These are phyloP conservation scores for Neodontobutis hainanensis DNA, from an alignment of 2,113 vertebrate genomes.

Conservation along the genomic window DNA sequence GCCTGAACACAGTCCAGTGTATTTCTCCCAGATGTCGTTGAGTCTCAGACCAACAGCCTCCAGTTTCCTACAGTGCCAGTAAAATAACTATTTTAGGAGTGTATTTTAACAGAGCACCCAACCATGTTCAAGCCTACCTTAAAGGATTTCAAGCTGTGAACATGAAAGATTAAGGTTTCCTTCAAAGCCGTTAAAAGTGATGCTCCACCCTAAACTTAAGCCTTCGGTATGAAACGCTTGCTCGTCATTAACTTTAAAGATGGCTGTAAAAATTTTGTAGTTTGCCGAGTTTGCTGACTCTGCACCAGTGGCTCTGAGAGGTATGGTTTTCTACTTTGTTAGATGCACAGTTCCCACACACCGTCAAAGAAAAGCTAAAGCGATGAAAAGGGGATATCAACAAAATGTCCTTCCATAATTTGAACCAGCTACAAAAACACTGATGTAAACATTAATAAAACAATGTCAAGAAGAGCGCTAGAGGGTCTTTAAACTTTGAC, in stretches of 20 bases:
- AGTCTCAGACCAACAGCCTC: constrained; percentile 54
- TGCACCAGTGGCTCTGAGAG: constrained; percentile 12
- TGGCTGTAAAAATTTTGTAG: constrained; percentile 47
- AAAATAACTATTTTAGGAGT: constrained; percentile 52
- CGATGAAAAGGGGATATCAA: neutral
- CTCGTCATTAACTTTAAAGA: constrained; percentile 40
- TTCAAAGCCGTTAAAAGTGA: constrained; percentile 43
- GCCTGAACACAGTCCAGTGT: constrained; percentile 4
- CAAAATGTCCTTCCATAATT: neutral
- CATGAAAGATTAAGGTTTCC: constrained; percentile 48
- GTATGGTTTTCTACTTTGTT: constrained; percentile 23
- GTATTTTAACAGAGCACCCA: constrained; percentile 40
- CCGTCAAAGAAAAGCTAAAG: neutral
- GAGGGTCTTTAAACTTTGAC: neutral
- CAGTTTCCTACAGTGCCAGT: constrained; percentile 59
- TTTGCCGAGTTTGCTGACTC: constrained; percentile 39
- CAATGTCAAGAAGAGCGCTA: neutral
- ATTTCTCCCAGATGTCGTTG: constrained; percentile 53
- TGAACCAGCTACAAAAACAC: neutral
- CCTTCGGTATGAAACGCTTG: constrained; percentile 30
- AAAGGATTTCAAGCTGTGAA: constrained; percentile 58
- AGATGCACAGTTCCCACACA: constrained; percentile 5
- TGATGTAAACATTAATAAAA: neutral
- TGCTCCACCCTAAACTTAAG: constrained; percentile 34
- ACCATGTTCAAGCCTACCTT: constrained; percentile 42